Conservation (phyloP, 1,140 invertebrate species). For the Zaprionus ornatus region DNA sequence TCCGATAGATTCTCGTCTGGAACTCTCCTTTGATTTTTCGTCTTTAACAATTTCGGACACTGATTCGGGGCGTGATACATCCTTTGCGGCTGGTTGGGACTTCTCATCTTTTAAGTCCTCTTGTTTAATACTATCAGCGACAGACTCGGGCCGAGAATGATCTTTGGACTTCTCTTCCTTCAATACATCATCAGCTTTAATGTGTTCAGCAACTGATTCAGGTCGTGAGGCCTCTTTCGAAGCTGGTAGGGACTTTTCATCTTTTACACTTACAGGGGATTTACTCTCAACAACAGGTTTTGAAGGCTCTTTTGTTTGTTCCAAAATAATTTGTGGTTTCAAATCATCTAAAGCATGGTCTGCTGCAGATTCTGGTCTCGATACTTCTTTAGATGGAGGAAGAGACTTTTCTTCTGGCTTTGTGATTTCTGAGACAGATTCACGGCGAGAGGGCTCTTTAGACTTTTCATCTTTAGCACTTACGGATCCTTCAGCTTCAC, state of each 20-base stretch:
- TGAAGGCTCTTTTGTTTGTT: constrained; percentile 22
- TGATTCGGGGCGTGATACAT: background rate
- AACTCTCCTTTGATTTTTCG: background rate
- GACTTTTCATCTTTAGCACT: constrained; percentile 10
- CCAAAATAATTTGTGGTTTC: background rate
- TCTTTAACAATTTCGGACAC: background rate
- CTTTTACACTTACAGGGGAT: constrained; percentile 20
- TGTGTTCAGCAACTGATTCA: constrained; percentile 19
- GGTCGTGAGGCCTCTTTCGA: constrained; percentile 19
- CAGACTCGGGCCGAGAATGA: background rate
- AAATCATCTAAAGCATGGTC: constrained; percentile 34
- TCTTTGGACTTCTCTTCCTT: background rate
- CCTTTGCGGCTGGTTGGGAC: background rate
- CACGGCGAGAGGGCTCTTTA: constrained; percentile 26
- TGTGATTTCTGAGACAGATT: constrained; percentile 22
- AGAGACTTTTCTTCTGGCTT: constrained; percentile 40
- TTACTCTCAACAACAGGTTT: constrained; percentile 32
- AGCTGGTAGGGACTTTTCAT: constrained; percentile 28
- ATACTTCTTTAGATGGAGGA: constrained; percentile 42
- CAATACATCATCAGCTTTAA: background rate
- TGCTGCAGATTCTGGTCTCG: constrained; percentile 38
- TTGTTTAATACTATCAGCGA: background rate
- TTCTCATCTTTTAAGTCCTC: background rate
- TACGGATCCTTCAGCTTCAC: constrained; percentile 15
- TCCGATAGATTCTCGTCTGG: background rate